Base-by-base conservation (phyloP, 2,113 vertebrate species). In the Atherinomorus stipes region DNA sequence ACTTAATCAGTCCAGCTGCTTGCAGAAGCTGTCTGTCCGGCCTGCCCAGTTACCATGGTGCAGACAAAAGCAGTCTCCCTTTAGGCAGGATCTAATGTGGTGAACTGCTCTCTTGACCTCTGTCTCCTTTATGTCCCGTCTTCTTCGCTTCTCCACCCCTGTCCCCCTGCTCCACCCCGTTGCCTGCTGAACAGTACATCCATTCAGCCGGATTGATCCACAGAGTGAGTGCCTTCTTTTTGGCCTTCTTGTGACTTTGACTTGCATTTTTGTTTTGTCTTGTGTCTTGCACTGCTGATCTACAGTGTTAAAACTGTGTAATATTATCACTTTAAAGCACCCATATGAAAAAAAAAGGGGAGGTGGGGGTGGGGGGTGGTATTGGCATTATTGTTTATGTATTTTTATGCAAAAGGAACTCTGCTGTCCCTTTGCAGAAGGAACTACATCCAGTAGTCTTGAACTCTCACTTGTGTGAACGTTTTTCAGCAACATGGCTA, bases 181-280 rank as follows among this genome's bases (percentile, higher is more conserved):
- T 7, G 37, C 38, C 53, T 45, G 53, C 44, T 7, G 12, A 74
- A 87, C 94, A 99, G 97, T 98, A 99, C 90, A 98, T 99, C 91
- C 98, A 99, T 91, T 99, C 98, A 40, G 98, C 97, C 0, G 98
- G 98, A 89, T 94, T 99, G 92, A 97, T 99, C 80, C 98, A 99
- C 88, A 93, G 97, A 94, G 98, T 99, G 91, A 97, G 97, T 92
- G 44, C 21, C 37, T 57, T 66, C 38, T 76, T 51, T 70, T 45
- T 11, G 13, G 59, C 31, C 50, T 31, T 73, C 53, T 73, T 26
- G 54, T 60, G 45, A 28, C 22, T 64, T 56, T 75, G 18, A 42
- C 38, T 8, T 38, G n/a, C 62, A 56, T 19, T 3, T 22, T 23
- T 57, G 11, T 22, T 23, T 26, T 11, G 4, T 53, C 25, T 54